A percentile compares a stretch with the other conserved stretches of the same genome.
These are phyloP conservation scores for Coryphaenoides rupestris DNA, from an alignment of 2,113 vertebrate genomes.

Conservation along the genomic window DNA sequence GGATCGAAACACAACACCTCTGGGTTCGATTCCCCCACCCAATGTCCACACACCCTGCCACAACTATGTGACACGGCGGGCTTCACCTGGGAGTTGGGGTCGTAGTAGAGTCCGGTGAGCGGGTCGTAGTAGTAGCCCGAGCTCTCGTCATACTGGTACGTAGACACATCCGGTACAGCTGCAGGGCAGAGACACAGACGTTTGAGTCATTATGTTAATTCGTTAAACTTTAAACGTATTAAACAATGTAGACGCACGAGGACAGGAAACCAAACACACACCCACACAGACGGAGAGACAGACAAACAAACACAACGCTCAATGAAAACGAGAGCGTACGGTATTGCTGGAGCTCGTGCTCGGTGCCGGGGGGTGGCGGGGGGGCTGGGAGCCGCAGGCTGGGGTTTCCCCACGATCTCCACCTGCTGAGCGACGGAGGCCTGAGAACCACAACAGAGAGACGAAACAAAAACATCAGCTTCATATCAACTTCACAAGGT, in stretches of 20 bases:
- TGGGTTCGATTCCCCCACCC: no score
- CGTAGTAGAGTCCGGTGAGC: conserved; percentile 87
- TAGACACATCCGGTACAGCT: conserved; percentile 89
- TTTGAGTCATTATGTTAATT: not conserved
- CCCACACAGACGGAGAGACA: not conserved
- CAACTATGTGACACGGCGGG: no score
- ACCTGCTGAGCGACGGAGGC: conserved; percentile 36
- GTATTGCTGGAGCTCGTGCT: conserved; percentile 69
- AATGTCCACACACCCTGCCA: no score
- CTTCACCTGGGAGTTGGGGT: conserved; percentile 85
- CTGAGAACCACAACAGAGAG: not conserved
- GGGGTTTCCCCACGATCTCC: conserved; percentile 73
- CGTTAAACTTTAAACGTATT: not conserved
- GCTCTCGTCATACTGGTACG: conserved; percentile 87
- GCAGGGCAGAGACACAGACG: conserved; percentile 11
- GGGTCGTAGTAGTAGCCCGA: conserved; percentile 88
- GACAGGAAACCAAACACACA: not conserved
- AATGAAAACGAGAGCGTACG: conserved; percentile 54
- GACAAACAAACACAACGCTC: no score
- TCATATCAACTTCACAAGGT: no score
- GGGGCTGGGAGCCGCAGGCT: conserved; percentile 62
- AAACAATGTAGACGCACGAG: not conserved
- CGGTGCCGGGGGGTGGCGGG: conserved; percentile 71
- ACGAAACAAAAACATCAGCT: no score
- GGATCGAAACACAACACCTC: no score